These are phyloP conservation scores for Heliocidaris erythrogramma DNA, from an alignment of 35 echinoderm and acorn worm genomes.

Conservation along the genomic window DNA sequence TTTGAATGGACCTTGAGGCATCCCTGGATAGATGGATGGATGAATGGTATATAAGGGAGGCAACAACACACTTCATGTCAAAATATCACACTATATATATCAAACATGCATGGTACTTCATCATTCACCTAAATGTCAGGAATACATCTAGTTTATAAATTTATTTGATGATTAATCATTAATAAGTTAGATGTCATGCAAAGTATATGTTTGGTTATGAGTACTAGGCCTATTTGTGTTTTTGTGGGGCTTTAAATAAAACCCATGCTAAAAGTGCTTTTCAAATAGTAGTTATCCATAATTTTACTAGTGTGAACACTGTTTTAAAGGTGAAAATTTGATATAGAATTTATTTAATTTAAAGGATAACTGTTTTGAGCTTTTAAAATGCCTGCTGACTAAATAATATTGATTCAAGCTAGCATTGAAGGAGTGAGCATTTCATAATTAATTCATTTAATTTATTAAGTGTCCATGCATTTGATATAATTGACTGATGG, in stretches of 20 bases:
- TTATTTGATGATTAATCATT: background rate
- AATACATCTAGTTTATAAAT: background rate
- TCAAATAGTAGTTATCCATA: no score
- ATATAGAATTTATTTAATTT: background rate
- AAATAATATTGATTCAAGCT: no score
- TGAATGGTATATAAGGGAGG: slow-evolving; percentile 18
- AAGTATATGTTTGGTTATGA: background rate
- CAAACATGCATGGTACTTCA: background rate
- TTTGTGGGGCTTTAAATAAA: no score
- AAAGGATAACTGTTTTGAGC: background rate
- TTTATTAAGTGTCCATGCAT: background rate
- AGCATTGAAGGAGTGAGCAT: no score
- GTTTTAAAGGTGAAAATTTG: background rate
- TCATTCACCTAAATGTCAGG: background rate
- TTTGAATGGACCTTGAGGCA: slow-evolving; percentile 71
- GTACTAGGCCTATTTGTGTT: no score
- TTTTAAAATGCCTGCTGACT: background rate
- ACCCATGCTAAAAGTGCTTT: no score
- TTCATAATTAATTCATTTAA: background rate
- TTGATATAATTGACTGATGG: background rate
- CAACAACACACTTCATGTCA: slow-evolving; percentile 11
- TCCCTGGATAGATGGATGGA: slow-evolving; percentile 51
- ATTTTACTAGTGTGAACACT: background rate
- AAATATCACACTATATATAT: background rate
- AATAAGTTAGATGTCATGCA: background rate